A percentile compares a stretch with the other conserved stretches of the same genome.
phyloP scores from a whole-genome alignment of 2,797 vertebrate genomes.

The Pseudochromis fuscus region DNA sequence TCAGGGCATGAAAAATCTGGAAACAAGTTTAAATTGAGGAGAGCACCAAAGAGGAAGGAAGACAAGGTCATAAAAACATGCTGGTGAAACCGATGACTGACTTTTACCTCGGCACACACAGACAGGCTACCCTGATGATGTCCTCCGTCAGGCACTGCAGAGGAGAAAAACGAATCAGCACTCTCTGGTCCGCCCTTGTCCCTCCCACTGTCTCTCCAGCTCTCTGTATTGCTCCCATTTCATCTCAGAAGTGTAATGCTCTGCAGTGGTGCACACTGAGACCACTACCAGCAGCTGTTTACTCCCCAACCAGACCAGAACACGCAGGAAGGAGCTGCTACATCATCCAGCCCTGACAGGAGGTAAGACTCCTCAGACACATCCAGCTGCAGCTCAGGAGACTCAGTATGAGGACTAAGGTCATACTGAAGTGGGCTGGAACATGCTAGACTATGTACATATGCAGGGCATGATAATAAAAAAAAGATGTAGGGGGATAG shows the following conservation, averaged over 20 bases:
- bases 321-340: constrained; percentile 45
- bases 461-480: neutral
- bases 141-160: constrained; percentile 69
- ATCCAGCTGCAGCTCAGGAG: neutral
- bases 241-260: constrained; percentile 41
- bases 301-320: constrained; percentile 7
- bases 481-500: neutral
- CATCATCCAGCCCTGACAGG: constrained; percentile 46
- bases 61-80: constrained; percentile 47
- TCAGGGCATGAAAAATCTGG: constrained; percentile 7
- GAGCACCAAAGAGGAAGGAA: constrained; percentile 25
- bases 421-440: constrained; percentile 1
- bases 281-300: constrained; percentile 17
- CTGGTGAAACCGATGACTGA: constrained; percentile 40
- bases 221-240: constrained; percentile 30
- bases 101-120: constrained; percentile 28
- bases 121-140: constrained; percentile 1
- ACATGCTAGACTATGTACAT: constrained; percentile 20
- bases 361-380: constrained; percentile 62
- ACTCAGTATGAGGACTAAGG: neutral
- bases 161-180: constrained; percentile 72
- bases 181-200: constrained; percentile 36
- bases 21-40: constrained; percentile 20
- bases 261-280: constrained; percentile 61
- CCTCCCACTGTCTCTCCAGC: constrained; percentile 53